Base-by-base conservation (phyloP, 53 echinoderm and acorn worm species). In the Echinometra lucunter region DNA sequence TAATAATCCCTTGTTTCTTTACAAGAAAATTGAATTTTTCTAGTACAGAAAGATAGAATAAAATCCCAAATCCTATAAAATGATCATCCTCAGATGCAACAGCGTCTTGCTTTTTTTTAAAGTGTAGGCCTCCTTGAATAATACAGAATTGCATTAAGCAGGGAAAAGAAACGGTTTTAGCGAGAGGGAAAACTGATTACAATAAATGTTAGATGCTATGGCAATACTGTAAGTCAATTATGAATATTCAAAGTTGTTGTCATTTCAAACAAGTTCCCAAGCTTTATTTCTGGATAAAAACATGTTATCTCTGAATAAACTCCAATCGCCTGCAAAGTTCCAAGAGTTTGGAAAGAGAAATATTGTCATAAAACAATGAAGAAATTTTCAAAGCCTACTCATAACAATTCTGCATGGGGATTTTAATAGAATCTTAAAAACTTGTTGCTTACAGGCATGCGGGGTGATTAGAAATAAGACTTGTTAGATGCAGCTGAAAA, bases 401-500 rank as follows among this genome's bases (percentile, higher is more conserved):
- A 37, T 47, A 47, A 85, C 37, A 85, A 85, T 3, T 27, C 28
- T 49, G 49, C 49, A 85, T 85, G 49, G n/a, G 85, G 85, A 49
- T 49, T 78, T 53, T 47, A 45, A 85, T 47, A 85, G 45, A 45
- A 49, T 85, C 49, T 47, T 85, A 19, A 85, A 78, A 85, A 85
- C 85, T 85, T 85, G 85, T 83, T 94, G 94, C 94, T 94, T n/a
- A 38, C 60, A 83, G 94, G 94, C 94, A 94, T 83, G 25, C 63
- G 27, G n/a, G 58, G 80, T 37, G 60, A 92, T 92, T 74, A 92
- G 75, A 74, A 92, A 92, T 75, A 94, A 94, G 83, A 82, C 82
- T 83, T 60, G 63, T 94, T 94, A 94, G 66, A n/a, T 94, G 94
- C 94, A 94, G 94, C 94, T 94, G 94, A 83, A 94, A 82, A 58